phyloP scores from a whole-genome alignment of 1,140 invertebrate genomes.

The Idris sp. region DNA sequence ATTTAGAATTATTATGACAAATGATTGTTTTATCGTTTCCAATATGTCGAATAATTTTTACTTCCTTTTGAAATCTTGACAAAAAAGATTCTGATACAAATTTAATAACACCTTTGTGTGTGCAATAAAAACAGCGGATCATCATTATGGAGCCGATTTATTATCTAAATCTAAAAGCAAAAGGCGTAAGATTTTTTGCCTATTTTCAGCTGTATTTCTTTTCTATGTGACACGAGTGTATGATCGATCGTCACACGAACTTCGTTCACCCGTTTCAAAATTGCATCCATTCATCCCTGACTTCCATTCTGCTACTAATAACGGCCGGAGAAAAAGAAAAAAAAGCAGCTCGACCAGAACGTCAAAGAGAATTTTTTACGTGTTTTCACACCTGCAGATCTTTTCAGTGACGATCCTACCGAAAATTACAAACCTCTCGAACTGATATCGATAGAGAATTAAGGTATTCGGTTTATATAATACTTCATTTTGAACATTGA shows the following conservation, averaged over 20 bases:
- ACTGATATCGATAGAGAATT: constrained; percentile 9
- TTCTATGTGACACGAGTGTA: constrained; percentile 54
- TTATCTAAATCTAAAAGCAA: constrained; percentile 52
- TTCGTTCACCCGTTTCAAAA: constrained; percentile 57
- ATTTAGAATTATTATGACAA: too few relatives aligned
- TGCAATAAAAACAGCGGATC: constrained; percentile 15
- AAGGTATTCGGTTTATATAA: too few relatives aligned
- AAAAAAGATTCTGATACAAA: constrained; percentile 13
- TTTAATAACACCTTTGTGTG: constrained; percentile 14
- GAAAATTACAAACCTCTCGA: constrained; percentile 27
- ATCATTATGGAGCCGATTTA: constrained; percentile 47
- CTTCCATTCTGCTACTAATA: constrained; percentile 57
- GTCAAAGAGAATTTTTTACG: constrained; percentile 56
- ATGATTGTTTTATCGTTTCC: too few relatives aligned
- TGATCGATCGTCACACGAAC: constrained; percentile 59
- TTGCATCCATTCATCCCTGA: constrained; percentile 59
- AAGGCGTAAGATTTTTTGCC: constrained; percentile 47
- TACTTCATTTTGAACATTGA: constrained; percentile 22
- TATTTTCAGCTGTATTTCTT: constrained; percentile 59
- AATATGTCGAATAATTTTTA: too few relatives aligned
- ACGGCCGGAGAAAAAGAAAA: constrained; percentile 51
- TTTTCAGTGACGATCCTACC: constrained; percentile 12
- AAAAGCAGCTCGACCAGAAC: constrained; percentile 52
- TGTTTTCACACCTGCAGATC: constrained; percentile 47
- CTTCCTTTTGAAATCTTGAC: constrained; percentile 7